A percentile compares a stretch with the other conserved stretches of the same genome.
Conservation (phyloP, 2,888 invertebrate species). For the Balanococcus diminutus region DNA sequence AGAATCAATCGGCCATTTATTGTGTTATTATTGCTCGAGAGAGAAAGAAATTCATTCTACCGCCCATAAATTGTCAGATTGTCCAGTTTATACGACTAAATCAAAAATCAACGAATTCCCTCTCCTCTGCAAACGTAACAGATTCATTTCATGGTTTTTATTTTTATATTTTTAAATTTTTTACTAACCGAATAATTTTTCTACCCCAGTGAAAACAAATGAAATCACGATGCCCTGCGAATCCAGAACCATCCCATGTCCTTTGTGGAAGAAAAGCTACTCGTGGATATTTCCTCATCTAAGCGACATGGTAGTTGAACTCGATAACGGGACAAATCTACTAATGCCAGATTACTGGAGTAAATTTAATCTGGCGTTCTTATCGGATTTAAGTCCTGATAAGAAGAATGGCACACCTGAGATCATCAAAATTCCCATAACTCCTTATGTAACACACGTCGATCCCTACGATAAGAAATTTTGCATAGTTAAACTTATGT, state of each 20-base stretch:
- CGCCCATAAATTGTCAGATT: neutral
- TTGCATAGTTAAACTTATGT: neutral
- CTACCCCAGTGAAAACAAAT: neutral
- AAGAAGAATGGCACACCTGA: neutral
- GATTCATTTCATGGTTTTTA: neutral
- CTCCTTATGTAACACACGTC: neutral
- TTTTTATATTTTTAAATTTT: too few species aligned
- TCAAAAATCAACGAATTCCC: neutral
- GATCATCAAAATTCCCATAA: neutral
- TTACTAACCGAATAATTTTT: neutral
- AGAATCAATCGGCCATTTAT: neutral
- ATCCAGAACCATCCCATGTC: neutral
- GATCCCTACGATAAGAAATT: neutral
- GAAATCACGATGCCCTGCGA: neutral
- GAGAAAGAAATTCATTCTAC: neutral
- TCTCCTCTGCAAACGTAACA: constrained; percentile 5
- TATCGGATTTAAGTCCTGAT: neutral
- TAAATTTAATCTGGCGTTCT: neutral
- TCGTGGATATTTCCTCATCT: neutral
- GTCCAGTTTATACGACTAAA: neutral
- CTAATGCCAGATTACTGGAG: neutral
- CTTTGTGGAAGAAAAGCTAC: neutral
- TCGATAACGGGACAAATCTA: neutral
- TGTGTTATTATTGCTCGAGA: constrained; percentile 1
- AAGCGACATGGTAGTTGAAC: neutral